Evolutionary conservation across 1,140 invertebrate species (phyloP), one percentile per base, ranked within the genome.

Genomic region (Wiebesia pumilae): DNA sequence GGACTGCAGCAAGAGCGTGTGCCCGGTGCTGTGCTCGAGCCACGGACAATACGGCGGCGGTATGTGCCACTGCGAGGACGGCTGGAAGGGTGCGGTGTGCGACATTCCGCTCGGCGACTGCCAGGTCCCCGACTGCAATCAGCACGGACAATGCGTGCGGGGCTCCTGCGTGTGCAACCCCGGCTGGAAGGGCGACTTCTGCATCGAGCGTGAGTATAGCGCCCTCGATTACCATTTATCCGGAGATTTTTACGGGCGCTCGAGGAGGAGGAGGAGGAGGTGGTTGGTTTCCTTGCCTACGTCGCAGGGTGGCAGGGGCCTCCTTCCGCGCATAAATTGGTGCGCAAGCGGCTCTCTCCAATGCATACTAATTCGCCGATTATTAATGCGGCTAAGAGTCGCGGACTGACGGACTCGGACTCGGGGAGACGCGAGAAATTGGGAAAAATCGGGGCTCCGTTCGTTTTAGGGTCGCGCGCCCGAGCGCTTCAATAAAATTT

Each of bases 61-160:
- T 30, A 94, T 98, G 88, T 99, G 99, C 94, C 97, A 98, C 90
- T 99, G 99, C 93, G 97, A 98, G 92, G 97, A 98, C 90, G 98
- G 98, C 73, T 99, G 97, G 97, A 99, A 99, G 94, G 99, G 99
- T 51, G 95, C 96, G 35, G 98, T 99, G 94, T 99, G 99, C 94
- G 98, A 98, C 93, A 96, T 99, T 86, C 97, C 97, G 51, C 96
- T 97, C 87, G 95, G 96, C 87, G 98, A 98, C 94, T 98, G 98
- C 93, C 97, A 98, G 94, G 96, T 98, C 88, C 96, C 97, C 54
- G 97, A 98, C 94, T 98, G 98, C 94, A 98, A 97, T 90, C 97
- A 97, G 83, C 96, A 98, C 90, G 98, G 98, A 84, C 96, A 97
- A 87, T 99, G 98, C 94, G 95, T 97, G 85, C 96, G 96, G 82